Percentiles rank a stretch among this genome's conserved stretches.
These are phyloP conservation scores for Percopsis omiscomaycus DNA, from an alignment of 2,797 vertebrate genomes.

Conservation along the genomic window DNA sequence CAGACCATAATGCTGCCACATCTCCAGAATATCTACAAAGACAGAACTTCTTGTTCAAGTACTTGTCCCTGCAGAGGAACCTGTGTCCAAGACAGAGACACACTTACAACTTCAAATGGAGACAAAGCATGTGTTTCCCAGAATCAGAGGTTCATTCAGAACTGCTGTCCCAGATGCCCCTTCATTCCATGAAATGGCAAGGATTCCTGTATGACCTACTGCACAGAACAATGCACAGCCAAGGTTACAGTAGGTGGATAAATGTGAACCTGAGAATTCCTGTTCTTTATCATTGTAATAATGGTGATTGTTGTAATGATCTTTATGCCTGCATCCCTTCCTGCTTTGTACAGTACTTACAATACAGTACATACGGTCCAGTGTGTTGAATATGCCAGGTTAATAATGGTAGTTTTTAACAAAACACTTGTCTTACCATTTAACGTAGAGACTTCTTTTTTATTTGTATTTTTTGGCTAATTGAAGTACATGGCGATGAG, in stretches of 20 bases:
- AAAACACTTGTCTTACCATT: neutral
- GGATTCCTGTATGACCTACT: slow-evolving; percentile 48
- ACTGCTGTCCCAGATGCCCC: slow-evolving; percentile 42
- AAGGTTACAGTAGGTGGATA: slow-evolving; percentile 26
- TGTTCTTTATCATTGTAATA: slow-evolving; percentile 50
- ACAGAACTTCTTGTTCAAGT: slow-evolving; percentile 43
- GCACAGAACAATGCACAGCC: slow-evolving; percentile 29
- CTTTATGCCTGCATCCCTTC: slow-evolving; percentile 20
- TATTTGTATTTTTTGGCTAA: neutral
- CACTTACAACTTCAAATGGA: slow-evolving; percentile 60
- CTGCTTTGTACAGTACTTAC: neutral
- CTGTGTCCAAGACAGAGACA: slow-evolving; percentile 45
- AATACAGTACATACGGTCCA: too few relatives aligned
- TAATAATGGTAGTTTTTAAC: slow-evolving; percentile 5
- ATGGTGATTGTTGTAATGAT: slow-evolving; percentile 41
- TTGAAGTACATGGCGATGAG: neutral
- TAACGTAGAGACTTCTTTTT: neutral
- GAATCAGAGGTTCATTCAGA: slow-evolving; percentile 42
- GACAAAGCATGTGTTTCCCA: slow-evolving; percentile 36
- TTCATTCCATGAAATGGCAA: slow-evolving; percentile 50
- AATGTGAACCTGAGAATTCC: slow-evolving; percentile 25
- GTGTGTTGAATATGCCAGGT: slow-evolving; percentile 1
- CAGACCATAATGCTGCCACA: slow-evolving; percentile 66
- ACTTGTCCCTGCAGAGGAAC: slow-evolving; percentile 39
- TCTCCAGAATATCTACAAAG: slow-evolving; percentile 60